A percentile compares a stretch with the other conserved stretches of the same genome.
These are phyloP conservation scores for Dicaeum eximium DNA, from an alignment of 2,113 vertebrate species.

Conservation along the genomic window DNA sequence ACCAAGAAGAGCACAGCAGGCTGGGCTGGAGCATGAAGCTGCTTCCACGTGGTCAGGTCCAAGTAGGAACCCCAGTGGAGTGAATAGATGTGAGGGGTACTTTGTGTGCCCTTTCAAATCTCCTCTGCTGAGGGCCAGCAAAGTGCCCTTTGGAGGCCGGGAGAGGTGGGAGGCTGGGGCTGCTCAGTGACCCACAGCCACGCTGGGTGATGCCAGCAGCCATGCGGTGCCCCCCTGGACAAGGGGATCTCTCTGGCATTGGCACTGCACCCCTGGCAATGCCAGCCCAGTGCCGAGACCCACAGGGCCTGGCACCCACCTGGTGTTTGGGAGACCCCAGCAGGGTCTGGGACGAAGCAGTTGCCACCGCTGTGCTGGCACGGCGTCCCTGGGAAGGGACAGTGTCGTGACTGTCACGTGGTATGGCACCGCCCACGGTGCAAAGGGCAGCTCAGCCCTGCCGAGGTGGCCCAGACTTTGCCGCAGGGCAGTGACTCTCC, in stretches of 20 bases:
- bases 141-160: neutral
- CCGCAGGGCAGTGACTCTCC: neutral
- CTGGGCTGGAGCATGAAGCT: neutral
- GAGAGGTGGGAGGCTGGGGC: neutral
- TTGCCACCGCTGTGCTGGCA: neutral
- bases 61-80: neutral
- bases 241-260: fast-evolving
- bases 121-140: neutral
- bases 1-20: neutral
- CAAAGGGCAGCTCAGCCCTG: constrained; percentile 1
- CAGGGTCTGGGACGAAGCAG: fast-evolving
- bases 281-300: fast-evolving
- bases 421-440: fast-evolving
- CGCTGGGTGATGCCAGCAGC: fast-evolving
- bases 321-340: neutral
- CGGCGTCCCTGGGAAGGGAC: neutral
- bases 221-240: no score
- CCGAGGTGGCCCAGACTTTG: constrained; percentile 16
- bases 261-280: neutral
- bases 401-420: neutral
- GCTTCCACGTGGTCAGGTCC: neutral
- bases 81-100: neutral
- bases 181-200: fast-evolving
- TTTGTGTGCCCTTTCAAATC: neutral
- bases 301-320: no score